These are phyloP conservation scores for Dolichoris vasculosae DNA, from an alignment of 1,140 invertebrate genomes.

Conservation along the genomic window DNA sequence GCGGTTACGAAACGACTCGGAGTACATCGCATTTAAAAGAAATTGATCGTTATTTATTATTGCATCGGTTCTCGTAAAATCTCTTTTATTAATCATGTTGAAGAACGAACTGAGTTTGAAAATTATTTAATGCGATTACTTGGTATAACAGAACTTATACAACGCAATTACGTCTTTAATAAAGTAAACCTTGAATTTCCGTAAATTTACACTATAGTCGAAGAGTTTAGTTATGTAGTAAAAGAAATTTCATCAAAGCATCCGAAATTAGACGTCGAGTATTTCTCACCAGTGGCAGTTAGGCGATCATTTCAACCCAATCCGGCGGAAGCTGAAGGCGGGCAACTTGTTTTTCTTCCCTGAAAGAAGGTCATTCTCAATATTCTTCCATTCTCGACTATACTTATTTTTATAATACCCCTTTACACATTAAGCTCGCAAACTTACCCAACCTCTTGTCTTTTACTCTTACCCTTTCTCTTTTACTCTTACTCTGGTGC, in stretches of 20 bases:
- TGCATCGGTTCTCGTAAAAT: too few relatives aligned
- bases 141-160: background rate
- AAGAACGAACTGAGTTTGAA: background rate
- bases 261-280: conserved; percentile 27
- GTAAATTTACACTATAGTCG: background rate
- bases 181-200: background rate
- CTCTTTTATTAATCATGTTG: too few relatives aligned
- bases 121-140: background rate
- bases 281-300: background rate
- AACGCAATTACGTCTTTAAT: background rate
- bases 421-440: conserved; percentile 18
- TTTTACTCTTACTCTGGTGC: background rate
- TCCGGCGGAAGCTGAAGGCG: background rate
- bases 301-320: background rate
- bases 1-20: too few relatives aligned
- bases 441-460: conserved; percentile 21
- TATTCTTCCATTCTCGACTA: background rate
- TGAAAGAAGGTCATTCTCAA: conserved; percentile 38
- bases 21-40: too few relatives aligned
- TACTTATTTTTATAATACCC: conserved; percentile 31
- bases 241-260: conserved; percentile 30
- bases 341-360: conserved; percentile 12
- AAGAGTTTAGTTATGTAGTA: background rate
- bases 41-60: too few relatives aligned
- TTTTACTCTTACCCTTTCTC: conserved; percentile 1